These are phyloP conservation scores for Metopia argyrocephala DNA, from an alignment of 2,888 invertebrate species.

Conservation along the genomic window DNA sequence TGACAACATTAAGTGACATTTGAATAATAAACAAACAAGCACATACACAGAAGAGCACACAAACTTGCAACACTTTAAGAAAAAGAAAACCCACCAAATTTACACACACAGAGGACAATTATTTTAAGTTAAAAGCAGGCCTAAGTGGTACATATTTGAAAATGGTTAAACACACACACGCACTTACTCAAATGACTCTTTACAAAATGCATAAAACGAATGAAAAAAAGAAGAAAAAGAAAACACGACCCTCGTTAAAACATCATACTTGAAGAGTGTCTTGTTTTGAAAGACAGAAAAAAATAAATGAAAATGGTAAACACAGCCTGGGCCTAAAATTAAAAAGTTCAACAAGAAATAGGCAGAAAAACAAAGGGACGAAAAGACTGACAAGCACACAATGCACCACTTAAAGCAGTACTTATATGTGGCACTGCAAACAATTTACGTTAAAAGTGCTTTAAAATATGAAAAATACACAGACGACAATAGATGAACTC, in stretches of 20 bases:
- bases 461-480: conserved; percentile 28
- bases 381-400: background rate
- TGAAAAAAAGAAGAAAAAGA: background rate
- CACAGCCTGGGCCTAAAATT: conserved; percentile 10
- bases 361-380: conserved; percentile 33
- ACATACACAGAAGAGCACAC: background rate
- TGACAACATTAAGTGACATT: conserved; percentile 61
- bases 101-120: too few species aligned
- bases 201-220: background rate
- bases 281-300: conserved; percentile 19
- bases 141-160: background rate
- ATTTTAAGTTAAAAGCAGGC: background rate
- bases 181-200: too few species aligned
- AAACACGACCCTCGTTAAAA: conserved; percentile 35
- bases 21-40: conserved; percentile 2
- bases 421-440: conserved; percentile 43
- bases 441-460: conserved; percentile 41
- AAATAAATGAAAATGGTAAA: conserved; percentile 15
- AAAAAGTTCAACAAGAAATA: conserved; percentile 51
- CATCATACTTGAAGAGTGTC: conserved; percentile 40
- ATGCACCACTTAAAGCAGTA: conserved; percentile 44
- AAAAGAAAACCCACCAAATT: too few species aligned
- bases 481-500: conserved; percentile 4
- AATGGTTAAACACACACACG: background rate
- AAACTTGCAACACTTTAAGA: background rate